These are phyloP conservation scores for Danio jaintianensis DNA, from an alignment of 2,797 vertebrate species.

Conservation along the genomic window DNA sequence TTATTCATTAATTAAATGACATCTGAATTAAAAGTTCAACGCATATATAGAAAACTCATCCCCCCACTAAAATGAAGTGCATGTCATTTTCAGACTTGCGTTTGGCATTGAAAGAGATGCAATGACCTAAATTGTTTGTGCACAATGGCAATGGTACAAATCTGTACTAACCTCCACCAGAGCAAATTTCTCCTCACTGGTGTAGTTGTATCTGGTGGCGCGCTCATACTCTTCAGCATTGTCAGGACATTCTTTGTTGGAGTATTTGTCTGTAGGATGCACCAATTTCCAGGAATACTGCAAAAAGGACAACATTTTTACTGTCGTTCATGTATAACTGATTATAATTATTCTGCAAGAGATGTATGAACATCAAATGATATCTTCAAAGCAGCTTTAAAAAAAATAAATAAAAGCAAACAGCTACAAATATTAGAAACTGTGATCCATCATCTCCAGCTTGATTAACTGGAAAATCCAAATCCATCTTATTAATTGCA, in stretches of 20 bases:
- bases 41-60: too few species aligned
- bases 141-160: background rate
- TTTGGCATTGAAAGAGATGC: background rate
- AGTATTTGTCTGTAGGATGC: constrained; percentile 98
- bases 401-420: background rate
- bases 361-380: background rate
- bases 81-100: background rate
- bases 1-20: background rate
- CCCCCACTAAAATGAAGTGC: too few species aligned
- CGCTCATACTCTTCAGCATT: constrained; percentile 97
- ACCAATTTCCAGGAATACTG: constrained; percentile 99
- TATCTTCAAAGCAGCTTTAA: background rate
- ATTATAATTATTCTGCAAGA: background rate
- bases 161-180: constrained; percentile 88
- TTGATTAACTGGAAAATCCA: constrained; percentile 14
- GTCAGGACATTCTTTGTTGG: constrained; percentile 98
- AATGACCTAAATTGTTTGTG: background rate
- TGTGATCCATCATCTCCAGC: background rate
- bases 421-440: background rate
- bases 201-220: constrained; percentile 98
- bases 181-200: constrained; percentile 97
- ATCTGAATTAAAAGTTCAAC: background rate
- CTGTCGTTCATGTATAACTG: background rate
- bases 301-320: background rate
- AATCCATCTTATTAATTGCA: constrained; percentile 7